phyloP scores from a whole-genome alignment of 2,113 vertebrate genomes.

The Nestor notabilis region DNA sequence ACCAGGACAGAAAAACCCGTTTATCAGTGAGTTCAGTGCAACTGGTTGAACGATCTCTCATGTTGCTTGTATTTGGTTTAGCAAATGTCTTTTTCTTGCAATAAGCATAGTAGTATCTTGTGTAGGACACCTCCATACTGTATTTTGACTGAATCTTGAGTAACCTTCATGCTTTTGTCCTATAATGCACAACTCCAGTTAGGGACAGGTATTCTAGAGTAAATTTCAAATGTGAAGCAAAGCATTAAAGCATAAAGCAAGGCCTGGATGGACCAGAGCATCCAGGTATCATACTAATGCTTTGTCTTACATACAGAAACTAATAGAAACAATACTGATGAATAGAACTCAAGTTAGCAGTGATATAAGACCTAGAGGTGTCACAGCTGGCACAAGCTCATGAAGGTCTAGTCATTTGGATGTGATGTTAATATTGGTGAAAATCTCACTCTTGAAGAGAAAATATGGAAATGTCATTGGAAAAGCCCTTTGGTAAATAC shows the following conservation, averaged over 20 bases:
- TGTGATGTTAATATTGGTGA: neutral
- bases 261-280: neutral
- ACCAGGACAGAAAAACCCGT: neutral
- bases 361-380: fast-evolving
- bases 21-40: neutral
- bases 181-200: neutral
- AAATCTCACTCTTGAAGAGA: neutral
- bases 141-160: neutral
- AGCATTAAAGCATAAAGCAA: neutral
- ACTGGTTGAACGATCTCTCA: neutral
- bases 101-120: neutral
- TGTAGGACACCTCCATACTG: neutral
- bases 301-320: neutral
- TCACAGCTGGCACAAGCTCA: neutral
- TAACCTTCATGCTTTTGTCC: neutral
- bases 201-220: neutral
- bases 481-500: neutral
- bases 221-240: neutral
- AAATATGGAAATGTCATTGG: neutral
- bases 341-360: neutral
- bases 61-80: neutral
- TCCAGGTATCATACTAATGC: neutral
- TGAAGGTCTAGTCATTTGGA: neutral
- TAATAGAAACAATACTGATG: neutral
- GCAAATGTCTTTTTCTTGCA: neutral